phyloP scores from a whole-genome alignment of 2,888 invertebrate genomes.

The Cyclophora albipunctata region DNA sequence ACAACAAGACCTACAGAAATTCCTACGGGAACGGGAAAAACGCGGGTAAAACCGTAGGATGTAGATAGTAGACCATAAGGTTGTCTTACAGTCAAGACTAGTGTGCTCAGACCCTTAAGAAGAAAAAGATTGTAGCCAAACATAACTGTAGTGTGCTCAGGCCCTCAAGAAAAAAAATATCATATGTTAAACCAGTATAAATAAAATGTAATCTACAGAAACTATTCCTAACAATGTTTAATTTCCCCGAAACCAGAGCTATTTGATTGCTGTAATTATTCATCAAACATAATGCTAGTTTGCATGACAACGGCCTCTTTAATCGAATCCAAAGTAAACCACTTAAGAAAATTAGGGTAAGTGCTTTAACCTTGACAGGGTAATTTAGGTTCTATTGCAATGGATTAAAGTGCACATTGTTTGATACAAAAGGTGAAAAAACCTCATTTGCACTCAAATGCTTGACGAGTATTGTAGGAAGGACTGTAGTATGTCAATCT shows the following conservation, averaged over 20 bases:
- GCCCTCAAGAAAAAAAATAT: no score
- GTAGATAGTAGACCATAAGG: no score
- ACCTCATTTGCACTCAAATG: conserved; percentile 60
- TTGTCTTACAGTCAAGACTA: no score
- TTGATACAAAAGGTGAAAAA: conserved; percentile 32
- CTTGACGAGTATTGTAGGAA: conserved; percentile 44
- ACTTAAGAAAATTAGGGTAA: conserved; percentile 24
- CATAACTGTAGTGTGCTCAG: no score
- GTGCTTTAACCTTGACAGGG: conserved; percentile 15
- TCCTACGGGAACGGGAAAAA: no score
- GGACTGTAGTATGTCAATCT: conserved; percentile 43
- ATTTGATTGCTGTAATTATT: conserved; percentile 17
- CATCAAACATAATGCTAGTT: conserved; percentile 17
- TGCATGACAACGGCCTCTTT: conserved; percentile 25
- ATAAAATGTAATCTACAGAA: no score
- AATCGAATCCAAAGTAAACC: conserved; percentile 25
- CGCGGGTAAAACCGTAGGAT: no score
- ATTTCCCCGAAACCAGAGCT: conserved; percentile 6
- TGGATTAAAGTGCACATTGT: background rate
- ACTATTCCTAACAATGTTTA: background rate
- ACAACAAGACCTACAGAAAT: no score
- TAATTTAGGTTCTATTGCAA: conserved; percentile 4
- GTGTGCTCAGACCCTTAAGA: no score
- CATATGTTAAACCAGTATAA: no score
- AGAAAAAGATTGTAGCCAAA: no score